Conservation (phyloP, 2,113 vertebrate genomes). For the Perca schrenkii region DNA sequence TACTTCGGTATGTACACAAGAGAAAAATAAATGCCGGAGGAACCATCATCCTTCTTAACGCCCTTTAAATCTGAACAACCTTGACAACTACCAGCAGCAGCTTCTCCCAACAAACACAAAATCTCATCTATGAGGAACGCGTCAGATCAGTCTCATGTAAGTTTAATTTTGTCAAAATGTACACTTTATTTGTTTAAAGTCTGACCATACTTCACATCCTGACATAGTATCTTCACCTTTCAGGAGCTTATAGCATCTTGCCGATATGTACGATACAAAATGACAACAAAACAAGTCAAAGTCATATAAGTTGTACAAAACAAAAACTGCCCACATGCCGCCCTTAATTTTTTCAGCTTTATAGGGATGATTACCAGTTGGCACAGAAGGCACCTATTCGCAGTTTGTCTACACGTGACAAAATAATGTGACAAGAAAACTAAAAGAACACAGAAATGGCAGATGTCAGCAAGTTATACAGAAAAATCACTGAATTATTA, state of each 20-base stretch:
- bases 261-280: neutral
- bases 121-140: neutral
- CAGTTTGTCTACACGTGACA: neutral
- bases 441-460: neutral
- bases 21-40: neutral
- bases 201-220: no score
- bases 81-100: neutral
- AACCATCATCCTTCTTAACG: neutral
- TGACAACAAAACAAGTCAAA: neutral
- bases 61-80: neutral
- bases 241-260: neutral
- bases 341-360: neutral
- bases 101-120: neutral
- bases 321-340: neutral
- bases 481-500: conserved; percentile 8
- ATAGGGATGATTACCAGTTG: neutral
- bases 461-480: neutral
- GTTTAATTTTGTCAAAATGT: neutral
- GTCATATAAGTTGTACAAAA: neutral
- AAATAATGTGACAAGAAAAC: neutral
- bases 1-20: neutral
- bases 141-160: neutral
- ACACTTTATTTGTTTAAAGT: neutral
- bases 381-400: neutral
- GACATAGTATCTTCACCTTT: neutral